These are phyloP conservation scores for Alligator mississippiensis DNA, from an alignment of 2,113 vertebrate species.

Conservation along the genomic window DNA sequence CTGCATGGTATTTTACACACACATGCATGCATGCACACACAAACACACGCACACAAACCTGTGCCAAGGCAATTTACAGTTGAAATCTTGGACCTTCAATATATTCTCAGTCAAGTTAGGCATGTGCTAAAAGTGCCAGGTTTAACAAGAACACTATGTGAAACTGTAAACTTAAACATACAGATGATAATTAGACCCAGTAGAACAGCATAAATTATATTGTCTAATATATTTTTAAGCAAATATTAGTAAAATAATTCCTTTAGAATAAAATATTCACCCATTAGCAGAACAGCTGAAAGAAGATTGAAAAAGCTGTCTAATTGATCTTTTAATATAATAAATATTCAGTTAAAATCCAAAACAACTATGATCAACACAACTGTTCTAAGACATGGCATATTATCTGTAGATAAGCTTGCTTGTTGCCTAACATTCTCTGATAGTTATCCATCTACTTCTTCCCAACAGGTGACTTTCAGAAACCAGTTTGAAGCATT, in stretches of 20 bases:
- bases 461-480: neutral
- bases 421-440: neutral
- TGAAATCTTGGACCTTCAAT: neutral
- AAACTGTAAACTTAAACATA: constrained; percentile 2
- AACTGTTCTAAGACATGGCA: constrained; percentile 12
- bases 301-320: neutral
- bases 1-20: neutral
- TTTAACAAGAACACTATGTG: neutral
- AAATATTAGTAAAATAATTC: neutral
- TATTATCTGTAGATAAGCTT: neutral
- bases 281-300: neutral
- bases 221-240: neutral
- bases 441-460: neutral
- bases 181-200: neutral
- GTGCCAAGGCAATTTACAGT: neutral
- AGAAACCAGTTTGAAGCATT: neutral
- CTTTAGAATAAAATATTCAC: neutral
- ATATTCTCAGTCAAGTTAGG: neutral
- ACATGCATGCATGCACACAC: neutral
- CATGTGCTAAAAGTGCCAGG: neutral
- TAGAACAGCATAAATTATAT: neutral
- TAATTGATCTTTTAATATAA: neutral
- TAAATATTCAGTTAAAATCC: constrained; percentile 6
- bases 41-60: neutral
- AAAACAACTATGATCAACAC: constrained; percentile 15